phyloP scores from a whole-genome alignment of 2,888 invertebrate species.

The Ennomos quercinarius region DNA sequence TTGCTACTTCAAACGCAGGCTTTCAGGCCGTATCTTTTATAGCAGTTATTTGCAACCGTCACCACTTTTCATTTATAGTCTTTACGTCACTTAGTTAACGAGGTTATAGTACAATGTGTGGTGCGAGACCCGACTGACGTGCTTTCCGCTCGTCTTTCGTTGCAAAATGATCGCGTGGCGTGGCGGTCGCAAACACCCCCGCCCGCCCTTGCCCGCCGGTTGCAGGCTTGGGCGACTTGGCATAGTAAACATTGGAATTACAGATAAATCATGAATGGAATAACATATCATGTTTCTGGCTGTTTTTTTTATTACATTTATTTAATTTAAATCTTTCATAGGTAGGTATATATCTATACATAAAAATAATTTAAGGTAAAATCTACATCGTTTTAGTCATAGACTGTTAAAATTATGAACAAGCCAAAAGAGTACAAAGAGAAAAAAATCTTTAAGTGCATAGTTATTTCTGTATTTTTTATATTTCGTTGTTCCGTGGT shows the following conservation, averaged over 20 bases:
- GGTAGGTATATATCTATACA: too few species aligned
- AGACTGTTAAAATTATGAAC: too few species aligned
- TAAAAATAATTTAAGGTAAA: too few species aligned
- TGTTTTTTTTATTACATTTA: too few species aligned
- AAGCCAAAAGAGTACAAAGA: too few species aligned
- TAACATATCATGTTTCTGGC: conserved; percentile 5
- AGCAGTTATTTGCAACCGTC: conserved; percentile 40
- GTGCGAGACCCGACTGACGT: conserved; percentile 59
- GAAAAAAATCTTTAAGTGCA: too few species aligned
- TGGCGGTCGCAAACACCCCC: conserved; percentile 64
- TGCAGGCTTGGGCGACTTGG: conserved; percentile 62
- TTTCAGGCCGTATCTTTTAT: conserved; percentile 16
- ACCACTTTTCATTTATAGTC: conserved; percentile 58
- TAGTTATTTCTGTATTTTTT: neutral
- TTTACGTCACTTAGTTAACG: conserved; percentile 77
- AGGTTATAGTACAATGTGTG: conserved; percentile 69
- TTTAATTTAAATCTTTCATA: too few species aligned
- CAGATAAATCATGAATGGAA: conserved; percentile 50
- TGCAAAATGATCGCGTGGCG: conserved; percentile 81
- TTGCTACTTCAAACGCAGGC: conserved; percentile 28
- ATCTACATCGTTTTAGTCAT: too few species aligned
- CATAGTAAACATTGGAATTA: conserved; percentile 56
- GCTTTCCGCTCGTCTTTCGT: conserved; percentile 69
- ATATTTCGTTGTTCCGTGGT: conserved; percentile 35
- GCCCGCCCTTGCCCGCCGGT: conserved; percentile 52